Percentiles rank a stretch among this genome's conserved stretches.
Conservation (phyloP, 2,113 vertebrate species). For the Tilapia sparmanii region DNA sequence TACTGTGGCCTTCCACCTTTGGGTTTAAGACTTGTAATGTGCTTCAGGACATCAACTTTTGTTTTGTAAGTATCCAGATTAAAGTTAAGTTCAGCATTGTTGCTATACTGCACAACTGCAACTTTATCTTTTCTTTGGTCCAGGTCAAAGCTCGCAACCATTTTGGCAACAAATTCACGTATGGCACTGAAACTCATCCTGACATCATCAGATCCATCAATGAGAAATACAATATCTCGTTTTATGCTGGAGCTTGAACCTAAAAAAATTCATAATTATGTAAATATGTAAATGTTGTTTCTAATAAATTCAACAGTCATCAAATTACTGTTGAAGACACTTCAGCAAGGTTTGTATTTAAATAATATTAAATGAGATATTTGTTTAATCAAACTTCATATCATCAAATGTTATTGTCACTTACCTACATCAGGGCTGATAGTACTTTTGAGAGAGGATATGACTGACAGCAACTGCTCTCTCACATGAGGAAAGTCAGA, state of each 20-base stretch:
- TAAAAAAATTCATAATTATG: constrained; percentile 19
- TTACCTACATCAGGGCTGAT: constrained; percentile 34
- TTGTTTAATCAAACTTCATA: neutral
- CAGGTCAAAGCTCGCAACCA: constrained; percentile 60
- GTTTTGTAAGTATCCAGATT: constrained; percentile 55
- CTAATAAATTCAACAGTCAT: neutral
- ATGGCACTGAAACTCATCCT: constrained; percentile 59
- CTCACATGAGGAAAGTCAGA: constrained; percentile 45
- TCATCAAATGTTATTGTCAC: constrained; percentile 1
- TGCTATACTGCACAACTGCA: constrained; percentile 72
- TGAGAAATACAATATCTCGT: constrained; percentile 72
- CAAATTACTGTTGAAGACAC: neutral
- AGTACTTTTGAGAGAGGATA: constrained; percentile 21
- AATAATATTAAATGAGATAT: neutral
- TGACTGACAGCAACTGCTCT: constrained; percentile 40
- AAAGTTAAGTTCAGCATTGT: constrained; percentile 60
- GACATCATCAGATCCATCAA: constrained; percentile 73
- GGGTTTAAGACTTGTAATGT: constrained; percentile 49
- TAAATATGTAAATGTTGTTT: neutral
- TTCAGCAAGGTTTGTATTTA: neutral
- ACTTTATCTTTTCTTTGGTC: constrained; percentile 64
- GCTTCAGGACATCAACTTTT: constrained; percentile 44
- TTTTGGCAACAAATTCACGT: constrained; percentile 58
- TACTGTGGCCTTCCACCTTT: constrained; percentile 68
- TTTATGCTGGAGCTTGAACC: constrained; percentile 32